Base-by-base conservation (phyloP, 2,888 invertebrate species). In the Incurvaria masculella region DNA sequence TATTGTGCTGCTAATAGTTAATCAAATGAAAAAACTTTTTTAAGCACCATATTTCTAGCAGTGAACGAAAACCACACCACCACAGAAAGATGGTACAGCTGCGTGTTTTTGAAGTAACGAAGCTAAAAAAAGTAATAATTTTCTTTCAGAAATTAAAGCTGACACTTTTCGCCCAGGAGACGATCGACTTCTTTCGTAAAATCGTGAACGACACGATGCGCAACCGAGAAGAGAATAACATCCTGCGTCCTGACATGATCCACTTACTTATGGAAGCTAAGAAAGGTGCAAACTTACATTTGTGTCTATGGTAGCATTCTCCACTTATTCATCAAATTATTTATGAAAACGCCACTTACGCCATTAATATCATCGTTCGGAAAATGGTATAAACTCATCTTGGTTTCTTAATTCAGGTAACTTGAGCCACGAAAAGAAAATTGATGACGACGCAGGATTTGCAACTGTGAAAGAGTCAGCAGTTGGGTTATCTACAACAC, bases 251-350 rank as follows among this genome's bases (percentile, higher is more conserved):
- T 1, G 80, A 80, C 51, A 80, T 83, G 79, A 78, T 83, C 19
- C 73, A 83, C 46, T 55, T 83, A 8, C 61, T 83, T 1, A 69
- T 83, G 69, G 78, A 82, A 57, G 75, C 81, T 8, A 74, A 71
- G 49, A 75, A 73, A 59, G 78, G 72, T 70, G 69, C n/a, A n/a
- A n/a, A n/a, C n/a, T n/a, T n/a, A n/a, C n/a, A n/a, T n/a, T n/a
- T n/a, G n/a, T n/a, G n/a, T n/a, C n/a, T n/a, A n/a, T n/a, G n/a
- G n/a, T n/a, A n/a, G n/a, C n/a, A n/a, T n/a, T n/a, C n/a, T n/a
- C n/a, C n/a, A n/a, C n/a, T n/a, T n/a, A n/a, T n/a, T n/a, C n/a
- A n/a, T n/a, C n/a, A n/a, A n/a, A n/a, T n/a, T n/a, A n/a, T n/a
- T n/a, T n/a, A n/a, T n/a, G n/a, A n/a, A n/a, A n/a, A n/a, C n/a